Conservation (phyloP, 2,113 vertebrate genomes). For the Albula glossodonta region DNA sequence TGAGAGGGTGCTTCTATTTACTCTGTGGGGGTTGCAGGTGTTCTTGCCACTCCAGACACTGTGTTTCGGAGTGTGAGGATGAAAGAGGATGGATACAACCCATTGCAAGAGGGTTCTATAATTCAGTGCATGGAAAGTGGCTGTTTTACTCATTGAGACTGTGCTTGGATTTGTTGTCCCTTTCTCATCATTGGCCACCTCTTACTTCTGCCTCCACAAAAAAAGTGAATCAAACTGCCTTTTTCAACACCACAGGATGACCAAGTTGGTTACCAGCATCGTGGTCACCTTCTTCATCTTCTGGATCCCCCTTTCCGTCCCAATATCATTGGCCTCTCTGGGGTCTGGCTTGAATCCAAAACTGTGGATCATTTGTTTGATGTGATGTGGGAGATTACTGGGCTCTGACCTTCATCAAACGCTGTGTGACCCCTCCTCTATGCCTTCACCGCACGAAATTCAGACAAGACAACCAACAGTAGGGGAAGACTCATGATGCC, state of each 20-base stretch:
- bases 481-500: background rate
- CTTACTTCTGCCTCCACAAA: constrained; percentile 2
- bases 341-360: background rate
- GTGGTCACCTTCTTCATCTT: constrained; percentile 8
- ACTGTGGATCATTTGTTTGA: background rate
- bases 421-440: constrained; percentile 7
- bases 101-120: constrained; percentile 50
- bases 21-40: constrained; percentile 43
- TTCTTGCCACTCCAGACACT: constrained; percentile 49
- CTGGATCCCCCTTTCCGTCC: background rate
- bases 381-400: background rate
- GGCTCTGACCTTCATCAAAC: background rate
- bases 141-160: background rate
- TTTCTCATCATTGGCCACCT: background rate
- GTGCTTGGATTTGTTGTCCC: background rate
- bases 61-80: constrained; percentile 47
- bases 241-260: constrained; percentile 1
- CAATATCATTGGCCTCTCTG: background rate
- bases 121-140: background rate
- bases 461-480: background rate
- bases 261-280: background rate
- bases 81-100: background rate
- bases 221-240: background rate
- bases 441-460: background rate
- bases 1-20: constrained; percentile 45